phyloP scores from a whole-genome alignment of 2,888 invertebrate species.

The Asteroscopus sphinx region DNA sequence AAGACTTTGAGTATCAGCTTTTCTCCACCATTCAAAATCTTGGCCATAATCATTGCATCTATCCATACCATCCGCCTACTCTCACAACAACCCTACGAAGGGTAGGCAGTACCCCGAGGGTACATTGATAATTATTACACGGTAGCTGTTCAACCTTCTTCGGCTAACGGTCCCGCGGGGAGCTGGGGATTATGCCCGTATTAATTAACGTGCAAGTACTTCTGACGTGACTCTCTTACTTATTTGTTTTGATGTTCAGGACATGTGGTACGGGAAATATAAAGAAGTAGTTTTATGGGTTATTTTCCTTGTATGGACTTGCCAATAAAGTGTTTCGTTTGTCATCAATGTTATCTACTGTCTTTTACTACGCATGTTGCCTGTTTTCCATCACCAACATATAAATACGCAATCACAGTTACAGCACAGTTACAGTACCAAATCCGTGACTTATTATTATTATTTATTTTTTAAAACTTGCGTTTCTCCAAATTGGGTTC shows the following conservation, averaged over 20 bases:
- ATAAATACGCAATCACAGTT: no score
- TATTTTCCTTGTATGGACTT: neutral
- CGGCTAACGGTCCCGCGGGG: slow-evolving; percentile 74
- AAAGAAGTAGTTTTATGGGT: slow-evolving; percentile 3
- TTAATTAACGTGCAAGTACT: slow-evolving; percentile 80
- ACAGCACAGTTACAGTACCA: no score
- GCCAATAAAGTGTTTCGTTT: no score
- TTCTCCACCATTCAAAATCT: no score
- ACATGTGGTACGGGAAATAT: slow-evolving; percentile 3
- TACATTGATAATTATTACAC: slow-evolving; percentile 89
- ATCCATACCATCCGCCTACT: slow-evolving; percentile 3
- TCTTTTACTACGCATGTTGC: no score
- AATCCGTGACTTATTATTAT: no score
- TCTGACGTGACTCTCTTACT: slow-evolving; percentile 72
- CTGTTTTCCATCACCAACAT: no score
- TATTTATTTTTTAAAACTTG: no score
- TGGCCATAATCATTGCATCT: neutral
- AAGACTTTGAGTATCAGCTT: no score
- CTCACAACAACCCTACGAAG: slow-evolving; percentile 44
- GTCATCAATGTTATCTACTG: no score
- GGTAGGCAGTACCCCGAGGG: slow-evolving; percentile 74
- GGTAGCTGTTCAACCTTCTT: slow-evolving; percentile 70
- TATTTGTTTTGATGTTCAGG: slow-evolving; percentile 60
- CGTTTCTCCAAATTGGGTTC: no score
- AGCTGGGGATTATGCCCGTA: slow-evolving; percentile 72